These are phyloP conservation scores for Cebus imitator DNA, from an alignment of 2,113 vertebrate genomes.

Conservation along the genomic window DNA sequence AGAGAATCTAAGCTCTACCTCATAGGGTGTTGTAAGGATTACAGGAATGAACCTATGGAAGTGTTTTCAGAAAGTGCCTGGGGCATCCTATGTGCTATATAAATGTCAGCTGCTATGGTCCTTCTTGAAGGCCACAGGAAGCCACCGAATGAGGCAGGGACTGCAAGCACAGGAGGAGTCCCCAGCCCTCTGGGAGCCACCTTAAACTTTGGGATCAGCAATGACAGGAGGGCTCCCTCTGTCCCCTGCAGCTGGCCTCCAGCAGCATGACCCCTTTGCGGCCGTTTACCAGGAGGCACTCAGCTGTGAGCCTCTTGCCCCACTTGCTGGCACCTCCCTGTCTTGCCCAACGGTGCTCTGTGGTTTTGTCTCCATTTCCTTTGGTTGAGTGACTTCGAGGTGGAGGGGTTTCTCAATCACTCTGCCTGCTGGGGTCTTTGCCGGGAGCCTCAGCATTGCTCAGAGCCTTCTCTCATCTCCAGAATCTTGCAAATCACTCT, in stretches of 20 bases:
- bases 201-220: rapidly evolving
- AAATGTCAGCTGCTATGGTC: background rate
- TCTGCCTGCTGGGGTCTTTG: background rate
- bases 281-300: background rate
- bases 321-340: conserved; percentile 2
- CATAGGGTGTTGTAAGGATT: background rate
- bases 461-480: background rate
- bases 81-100: background rate
- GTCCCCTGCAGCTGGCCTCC: background rate
- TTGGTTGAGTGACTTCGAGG: conserved; percentile 31
- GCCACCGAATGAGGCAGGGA: background rate
- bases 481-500: conserved; percentile 29
- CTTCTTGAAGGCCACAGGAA: background rate
- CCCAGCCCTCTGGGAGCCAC: background rate
- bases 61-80: conserved; percentile 12
- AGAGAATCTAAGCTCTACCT: background rate
- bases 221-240: background rate
- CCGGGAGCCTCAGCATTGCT: background rate
- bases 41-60: background rate
- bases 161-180: background rate
- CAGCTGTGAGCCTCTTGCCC: conserved; percentile 6
- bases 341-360: conserved; percentile 48
- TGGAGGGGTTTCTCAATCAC: background rate
- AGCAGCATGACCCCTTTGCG: conserved; percentile 6
- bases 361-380: conserved; percentile 55